Conservation (phyloP, 2,888 invertebrate species). For the Dasysyrphus albostriatus region DNA sequence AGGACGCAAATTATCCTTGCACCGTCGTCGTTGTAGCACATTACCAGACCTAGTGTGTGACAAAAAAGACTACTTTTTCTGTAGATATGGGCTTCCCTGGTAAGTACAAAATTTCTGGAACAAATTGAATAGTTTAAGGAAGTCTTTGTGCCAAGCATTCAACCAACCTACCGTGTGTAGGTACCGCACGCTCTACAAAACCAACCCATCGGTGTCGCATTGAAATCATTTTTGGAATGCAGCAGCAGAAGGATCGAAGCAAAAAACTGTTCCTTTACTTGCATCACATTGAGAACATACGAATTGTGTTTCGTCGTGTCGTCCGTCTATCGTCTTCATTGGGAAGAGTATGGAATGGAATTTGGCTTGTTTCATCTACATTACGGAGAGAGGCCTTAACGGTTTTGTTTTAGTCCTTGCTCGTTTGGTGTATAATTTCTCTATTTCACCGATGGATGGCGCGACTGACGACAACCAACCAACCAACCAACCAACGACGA, state of each 20-base stretch:
- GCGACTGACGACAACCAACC: neutral
- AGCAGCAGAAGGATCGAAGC: conserved; percentile 20
- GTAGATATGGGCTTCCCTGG: conserved; percentile 13
- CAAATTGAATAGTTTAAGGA: conserved; percentile 71
- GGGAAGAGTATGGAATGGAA: neutral
- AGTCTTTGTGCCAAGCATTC: conserved; percentile 52
- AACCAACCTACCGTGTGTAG: neutral
- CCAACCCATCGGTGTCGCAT: conserved; percentile 71
- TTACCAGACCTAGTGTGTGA: conserved; percentile 27
- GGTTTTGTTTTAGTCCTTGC: conserved; percentile 40
- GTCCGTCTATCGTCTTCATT: conserved; percentile 14
- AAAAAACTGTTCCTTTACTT: conserved; percentile 35
- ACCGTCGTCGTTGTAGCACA: conserved; percentile 12
- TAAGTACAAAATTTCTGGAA: conserved; percentile 13
- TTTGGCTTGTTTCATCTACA: conserved; percentile 36
- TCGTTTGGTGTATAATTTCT: conserved; percentile 63
- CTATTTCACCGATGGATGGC: conserved; percentile 47
- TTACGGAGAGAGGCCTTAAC: conserved; percentile 4
- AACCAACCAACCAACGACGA: neutral
- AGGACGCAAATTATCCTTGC: conserved; percentile 55
- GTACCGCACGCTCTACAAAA: conserved; percentile 39
- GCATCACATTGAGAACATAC: conserved; percentile 22
- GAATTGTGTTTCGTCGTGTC: conserved; percentile 40
- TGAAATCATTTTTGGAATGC: conserved; percentile 66
- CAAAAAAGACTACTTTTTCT: neutral